Evolutionary conservation across 2,797 vertebrate species (phyloP), one percentile per base, ranked within the genome.

Genomic region (Nyctibius grandis): DNA sequence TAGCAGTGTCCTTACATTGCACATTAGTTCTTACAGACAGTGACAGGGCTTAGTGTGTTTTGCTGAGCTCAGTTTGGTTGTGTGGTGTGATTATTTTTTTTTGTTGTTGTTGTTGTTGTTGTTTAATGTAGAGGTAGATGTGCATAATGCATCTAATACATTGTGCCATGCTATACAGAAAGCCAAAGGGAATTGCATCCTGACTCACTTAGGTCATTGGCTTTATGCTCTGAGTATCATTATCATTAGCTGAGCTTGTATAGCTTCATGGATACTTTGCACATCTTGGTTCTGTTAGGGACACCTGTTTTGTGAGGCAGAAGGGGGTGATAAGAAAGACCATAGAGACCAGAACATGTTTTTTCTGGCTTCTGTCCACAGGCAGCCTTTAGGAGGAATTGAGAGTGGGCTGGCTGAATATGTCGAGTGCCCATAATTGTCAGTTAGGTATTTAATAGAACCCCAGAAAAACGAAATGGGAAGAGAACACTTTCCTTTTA

Each of bases 321-420:
- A 92, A 84, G 79, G 15, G 34, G 12, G 56, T 15, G 15, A 44
- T 57, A 23, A 85, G 75, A 67, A 80, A 47, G 28, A 51, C 47
- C 31, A 16, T 4, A 59, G 36, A 80, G 65, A 47, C 9, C 7
- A 75, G 51, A 88, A 93, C n/a, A 28, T 16, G 20, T 15, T 74
- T 96, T 89, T 25, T 85, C 78, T 96, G 91, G 68, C 40, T 84
- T 83, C 64, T 85, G 50, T 86, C 69, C 44, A 73, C 25, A 77
- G 40, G 40, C 67, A 93, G 21, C 64, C 42, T 85, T 80, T 75
- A 53, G 19, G 45, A 85, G 19, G 17, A 91, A 47, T 17, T 70
- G 45, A 77, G 47, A 93, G 40, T 16, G 31, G 80, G 38, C 40
- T 91, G 78, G 19, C 31, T 93, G 64, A 79, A 80, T 67, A 45